These are phyloP conservation scores for Conopomorpha cramerella DNA, from an alignment of 1,140 invertebrate genomes.

Conservation along the genomic window DNA sequence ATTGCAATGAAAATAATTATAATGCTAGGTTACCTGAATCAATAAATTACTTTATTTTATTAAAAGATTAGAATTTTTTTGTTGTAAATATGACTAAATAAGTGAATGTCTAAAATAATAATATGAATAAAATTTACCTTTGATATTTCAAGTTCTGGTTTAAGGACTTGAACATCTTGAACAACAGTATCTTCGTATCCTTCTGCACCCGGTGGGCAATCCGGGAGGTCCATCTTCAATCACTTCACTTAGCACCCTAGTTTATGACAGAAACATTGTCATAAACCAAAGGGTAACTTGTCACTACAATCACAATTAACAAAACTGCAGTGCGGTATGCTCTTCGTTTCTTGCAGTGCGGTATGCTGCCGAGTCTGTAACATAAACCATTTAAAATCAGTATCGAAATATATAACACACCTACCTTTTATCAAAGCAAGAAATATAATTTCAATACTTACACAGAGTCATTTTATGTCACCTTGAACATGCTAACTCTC, in stretches of 20 bases:
- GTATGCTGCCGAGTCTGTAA: background rate
- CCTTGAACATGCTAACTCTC: too few species aligned
- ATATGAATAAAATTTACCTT: constrained; percentile 41
- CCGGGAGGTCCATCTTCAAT: constrained; percentile 45
- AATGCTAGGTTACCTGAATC: too few species aligned
- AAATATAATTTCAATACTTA: too few species aligned
- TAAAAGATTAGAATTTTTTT: too few species aligned
- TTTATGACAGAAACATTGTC: constrained; percentile 36
- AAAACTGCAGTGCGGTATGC: background rate
- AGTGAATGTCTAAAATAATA: constrained; percentile 12
- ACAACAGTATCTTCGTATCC: constrained; percentile 44
- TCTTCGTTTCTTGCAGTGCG: background rate
- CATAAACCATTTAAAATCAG: background rate
- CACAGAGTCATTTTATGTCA: too few species aligned
- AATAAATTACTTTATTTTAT: too few species aligned
- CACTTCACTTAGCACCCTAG: constrained; percentile 49
- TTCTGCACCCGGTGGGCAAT: constrained; percentile 47
- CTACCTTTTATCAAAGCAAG: too few species aligned
- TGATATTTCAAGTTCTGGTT: constrained; percentile 18
- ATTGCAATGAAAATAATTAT: too few species aligned
- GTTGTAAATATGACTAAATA: too few species aligned
- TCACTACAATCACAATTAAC: background rate
- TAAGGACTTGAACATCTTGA: too few species aligned
- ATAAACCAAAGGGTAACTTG: constrained; percentile 27
- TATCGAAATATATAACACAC: background rate